phyloP scores from a whole-genome alignment of 30 jellyfish, hydroid and myxozoan species.

The Chrysaora quinquecirrha region DNA sequence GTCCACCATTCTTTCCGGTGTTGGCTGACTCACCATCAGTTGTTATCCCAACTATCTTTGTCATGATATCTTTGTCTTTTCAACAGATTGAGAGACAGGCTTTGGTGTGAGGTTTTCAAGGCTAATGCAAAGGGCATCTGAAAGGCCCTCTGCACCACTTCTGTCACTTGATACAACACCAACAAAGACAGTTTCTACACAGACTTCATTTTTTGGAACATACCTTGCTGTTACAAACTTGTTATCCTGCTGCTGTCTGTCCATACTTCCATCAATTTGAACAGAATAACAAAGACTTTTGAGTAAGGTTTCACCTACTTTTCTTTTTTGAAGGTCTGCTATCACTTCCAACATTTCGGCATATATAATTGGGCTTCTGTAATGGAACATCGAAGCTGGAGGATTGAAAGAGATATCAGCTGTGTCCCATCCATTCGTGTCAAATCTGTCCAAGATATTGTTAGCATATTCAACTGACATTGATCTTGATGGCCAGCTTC shows the following conservation, averaged over 20 bases:
- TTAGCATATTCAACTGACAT: not conserved
- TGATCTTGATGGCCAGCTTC: constrained; percentile 5
- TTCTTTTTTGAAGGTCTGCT: constrained; percentile 11
- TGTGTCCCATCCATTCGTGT: constrained; percentile 17
- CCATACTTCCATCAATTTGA: constrained; percentile 30
- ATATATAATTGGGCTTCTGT: constrained; percentile 18
- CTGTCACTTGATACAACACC: constrained; percentile 25
- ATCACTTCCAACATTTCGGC: constrained; percentile 22
- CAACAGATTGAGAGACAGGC: not conserved
- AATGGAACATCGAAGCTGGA: constrained; percentile 11
- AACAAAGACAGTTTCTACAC: constrained; percentile 11
- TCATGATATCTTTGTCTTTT: not conserved
- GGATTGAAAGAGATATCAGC: constrained; percentile 31
- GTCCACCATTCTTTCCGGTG: constrained; percentile 1
- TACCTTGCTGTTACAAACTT: constrained; percentile 31
- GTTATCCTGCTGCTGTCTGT: constrained; percentile 22
- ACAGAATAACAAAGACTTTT: constrained; percentile 5
- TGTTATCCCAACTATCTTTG: constrained; percentile 3
- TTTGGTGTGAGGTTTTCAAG: constrained; percentile 23
- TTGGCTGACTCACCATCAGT: too few relatives aligned
- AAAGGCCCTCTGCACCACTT: constrained; percentile 42
- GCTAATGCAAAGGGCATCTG: constrained; percentile 34
- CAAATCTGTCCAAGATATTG: constrained; percentile 8
- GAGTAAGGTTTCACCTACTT: not conserved
- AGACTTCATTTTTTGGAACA: not conserved